Evolutionary conservation across 35 echinoderm and acorn worm species (phyloP), one percentile per base, ranked within the genome.

Genomic region (Heliocidaris erythrogramma): DNA sequence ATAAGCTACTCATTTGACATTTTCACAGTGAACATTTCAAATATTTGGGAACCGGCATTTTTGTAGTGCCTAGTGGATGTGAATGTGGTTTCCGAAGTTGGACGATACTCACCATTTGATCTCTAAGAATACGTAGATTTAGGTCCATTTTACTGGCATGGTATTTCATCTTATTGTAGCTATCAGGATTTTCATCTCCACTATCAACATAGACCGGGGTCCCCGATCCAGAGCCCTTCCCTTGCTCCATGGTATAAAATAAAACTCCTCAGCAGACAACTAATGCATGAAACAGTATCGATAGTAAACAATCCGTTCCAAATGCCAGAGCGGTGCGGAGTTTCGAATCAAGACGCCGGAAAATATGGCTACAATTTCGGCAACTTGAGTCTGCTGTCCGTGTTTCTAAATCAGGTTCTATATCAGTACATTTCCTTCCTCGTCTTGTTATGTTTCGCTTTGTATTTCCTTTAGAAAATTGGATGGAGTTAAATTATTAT

Each of bases 141-240:
- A 95, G 88, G 90, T 95, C 94, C 94, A 95, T 95, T 85, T 95
- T 95, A 69, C 94, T 95, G 94, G 94, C 47, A 56, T 95, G 94
- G 49, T 92, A 95, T 69, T 78, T 95, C 49, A 90, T 32, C 47
- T 95, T 95, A 30, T 95, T 95, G 56, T 95, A 95, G 32, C 91
- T 92, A 48, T 59, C 49, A 30, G 91, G 91, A 59, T 92, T 92
- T 30, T 92, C 91, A n/a, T 59, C 49, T 5, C 47, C 87, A 48
- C 91, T 92, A 27, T 92, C 91, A 5, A 92, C 16, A 30, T 92
- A 30, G 48, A 92, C 91, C 16, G 91, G 91, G 31, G 91, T 92
- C 48, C 91, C 91, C 48, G 91, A 27, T 32, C 47, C 91, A 49
- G 91, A 92, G 49, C 91, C 91, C 49, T 92, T 49, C 91, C 48